Evolutionary conservation across 2,797 vertebrate species (phyloP), one percentile per base, ranked within the genome.

Genomic region (Eupleurogrammus muticus): DNA sequence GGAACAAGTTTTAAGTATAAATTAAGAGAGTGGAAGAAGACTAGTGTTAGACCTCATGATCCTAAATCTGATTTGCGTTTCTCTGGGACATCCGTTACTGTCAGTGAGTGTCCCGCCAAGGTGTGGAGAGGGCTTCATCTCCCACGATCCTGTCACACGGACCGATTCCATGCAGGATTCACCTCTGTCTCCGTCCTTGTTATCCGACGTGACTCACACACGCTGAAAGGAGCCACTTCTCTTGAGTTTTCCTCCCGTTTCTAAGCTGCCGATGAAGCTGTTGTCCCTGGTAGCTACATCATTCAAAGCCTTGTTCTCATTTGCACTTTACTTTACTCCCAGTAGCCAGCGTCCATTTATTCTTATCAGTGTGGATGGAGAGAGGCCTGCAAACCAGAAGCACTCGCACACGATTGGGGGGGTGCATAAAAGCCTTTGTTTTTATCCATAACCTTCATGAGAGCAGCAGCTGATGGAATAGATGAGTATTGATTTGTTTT

Each of bases 401-500:
- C 23, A 42, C 50, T 70, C 34, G 24, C 54, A 52, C 54, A 23
- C 23, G 10, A 2, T n/a, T n/a, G n/a, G 9, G 20, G 28, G 42
- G 24, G n/a, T 19, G 44, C 49, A 68, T 36, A 62, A 38, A 68
- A 51, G 49, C 60, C 51, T 80, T 66, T 21, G 36, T 60, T 72
- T 72, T 66, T 9, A 0, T 24, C 62, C 20, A 28, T 13, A 48
- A 66, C 50, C 47, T 73, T 75, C 66, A 66, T 14, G 60, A 54
- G 59, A 52, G 47, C 50, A 52, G 56, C 61, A 71, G 54, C 47
- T 63, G 72, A 74, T 67, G 35, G 44, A 75, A 38, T 66, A 67
- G 70, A 68, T 77, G 66, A 59, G 49, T 80, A 88, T 89, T 82
- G 81, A 85, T 90, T 90, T 82, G 81, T 84, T 90, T 90, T 82